Conservation (phyloP, 2,113 vertebrate genomes). For the Atractosteus spatula region DNA sequence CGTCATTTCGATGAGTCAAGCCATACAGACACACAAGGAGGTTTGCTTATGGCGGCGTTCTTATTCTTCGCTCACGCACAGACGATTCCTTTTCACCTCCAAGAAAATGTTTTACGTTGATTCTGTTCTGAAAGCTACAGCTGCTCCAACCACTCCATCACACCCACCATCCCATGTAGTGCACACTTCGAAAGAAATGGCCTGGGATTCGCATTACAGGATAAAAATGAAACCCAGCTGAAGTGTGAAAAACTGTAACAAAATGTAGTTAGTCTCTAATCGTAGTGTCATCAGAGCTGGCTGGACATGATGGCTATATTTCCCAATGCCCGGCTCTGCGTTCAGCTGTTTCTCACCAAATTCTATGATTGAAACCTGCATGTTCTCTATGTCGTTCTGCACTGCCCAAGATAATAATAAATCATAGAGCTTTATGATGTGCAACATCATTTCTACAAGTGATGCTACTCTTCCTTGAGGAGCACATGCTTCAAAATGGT, state of each 20-base stretch:
- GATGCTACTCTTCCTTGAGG: not conserved
- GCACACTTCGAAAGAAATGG: not conserved
- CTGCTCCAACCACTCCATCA: not conserved
- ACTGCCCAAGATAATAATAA: constrained; percentile 17
- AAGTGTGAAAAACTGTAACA: not conserved
- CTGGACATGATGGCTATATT: not conserved
- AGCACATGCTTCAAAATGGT: constrained; percentile 11
- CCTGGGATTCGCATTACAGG: not conserved
- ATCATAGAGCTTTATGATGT: constrained; percentile 28
- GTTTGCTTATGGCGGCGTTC: constrained; percentile 55
- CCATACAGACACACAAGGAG: constrained; percentile 62
- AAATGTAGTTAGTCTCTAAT: not conserved
- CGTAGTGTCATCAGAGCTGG: not conserved
- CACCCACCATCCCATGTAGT: no score
- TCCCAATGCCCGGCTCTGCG: not conserved
- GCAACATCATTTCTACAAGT: constrained; percentile 26
- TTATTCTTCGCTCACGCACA: no score
- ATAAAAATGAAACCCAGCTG: not conserved
- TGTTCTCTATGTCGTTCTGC: not conserved
- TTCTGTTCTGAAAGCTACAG: not conserved
- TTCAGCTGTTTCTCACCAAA: constrained; percentile 4
- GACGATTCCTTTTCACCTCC: no score
- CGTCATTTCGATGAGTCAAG: constrained; percentile 65
- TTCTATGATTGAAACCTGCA: constrained; percentile 16
- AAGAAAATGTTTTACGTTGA: no score